Conservation (phyloP, 2,888 invertebrate species). For the Hypena proboscidalis region DNA sequence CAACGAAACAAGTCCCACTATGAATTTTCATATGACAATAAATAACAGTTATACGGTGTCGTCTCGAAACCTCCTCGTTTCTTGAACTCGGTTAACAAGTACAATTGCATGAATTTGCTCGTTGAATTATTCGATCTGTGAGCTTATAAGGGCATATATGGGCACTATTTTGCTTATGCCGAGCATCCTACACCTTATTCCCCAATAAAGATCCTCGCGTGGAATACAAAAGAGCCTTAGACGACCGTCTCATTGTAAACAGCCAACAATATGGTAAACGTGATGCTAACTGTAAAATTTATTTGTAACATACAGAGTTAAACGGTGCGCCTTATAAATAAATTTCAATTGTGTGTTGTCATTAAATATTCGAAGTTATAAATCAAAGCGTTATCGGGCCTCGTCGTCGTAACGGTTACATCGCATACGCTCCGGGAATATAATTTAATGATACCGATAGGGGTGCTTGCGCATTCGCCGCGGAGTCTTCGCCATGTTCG, state of each 20-base stretch:
- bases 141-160: constrained; percentile 47
- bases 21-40: constrained; percentile 16
- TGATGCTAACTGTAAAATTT: constrained; percentile 75
- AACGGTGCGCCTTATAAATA: constrained; percentile 77
- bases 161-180: constrained; percentile 46
- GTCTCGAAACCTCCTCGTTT: constrained; percentile 22
- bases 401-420: constrained; percentile 72
- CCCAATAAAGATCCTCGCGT: constrained; percentile 56
- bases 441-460: constrained; percentile 77
- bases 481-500: no score
- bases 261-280: constrained; percentile 68
- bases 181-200: constrained; percentile 51
- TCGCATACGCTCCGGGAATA: constrained; percentile 69
- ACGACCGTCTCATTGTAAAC: constrained; percentile 64
- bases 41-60: constrained; percentile 31
- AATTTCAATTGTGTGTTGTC: constrained; percentile 82
- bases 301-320: constrained; percentile 70
- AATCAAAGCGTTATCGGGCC: constrained; percentile 80
- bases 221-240: constrained; percentile 70
- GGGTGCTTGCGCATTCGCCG: constrained; percentile 61
- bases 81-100: constrained; percentile 41
- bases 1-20: constrained; percentile 6
- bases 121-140: constrained; percentile 48
- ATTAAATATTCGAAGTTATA: constrained; percentile 80
- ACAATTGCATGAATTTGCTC: constrained; percentile 44